Percentiles rank a stretch among this genome's conserved stretches.
Evolutionary conservation across 2,113 vertebrate species (phyloP).

Genomic region (Microcebus jonahi): DNA sequence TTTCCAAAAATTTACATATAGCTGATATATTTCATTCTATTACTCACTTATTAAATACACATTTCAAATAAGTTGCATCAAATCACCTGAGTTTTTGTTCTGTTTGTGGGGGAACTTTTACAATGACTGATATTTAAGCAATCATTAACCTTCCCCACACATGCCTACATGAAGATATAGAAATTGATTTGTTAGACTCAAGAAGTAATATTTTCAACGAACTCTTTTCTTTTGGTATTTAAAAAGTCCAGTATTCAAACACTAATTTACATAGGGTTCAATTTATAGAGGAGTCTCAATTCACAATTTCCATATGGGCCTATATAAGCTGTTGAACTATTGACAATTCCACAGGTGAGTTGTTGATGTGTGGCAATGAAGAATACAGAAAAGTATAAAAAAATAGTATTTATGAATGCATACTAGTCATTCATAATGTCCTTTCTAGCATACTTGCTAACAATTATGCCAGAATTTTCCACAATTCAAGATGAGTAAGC

Average conservation of each 20-base stretch:
- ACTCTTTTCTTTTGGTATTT: not conserved
- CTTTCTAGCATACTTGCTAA: not conserved
- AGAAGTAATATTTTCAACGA: not conserved
- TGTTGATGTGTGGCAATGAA: not conserved
- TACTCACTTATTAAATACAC: not conserved
- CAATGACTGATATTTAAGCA: not conserved
- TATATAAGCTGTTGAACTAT: no score
- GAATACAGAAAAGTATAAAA: not conserved
- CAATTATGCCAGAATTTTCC: not conserved
- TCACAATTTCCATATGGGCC: not conserved
- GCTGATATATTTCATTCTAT: not conserved
- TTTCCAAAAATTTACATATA: not conserved
- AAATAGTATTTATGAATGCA: not conserved
- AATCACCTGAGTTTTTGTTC: not conserved
- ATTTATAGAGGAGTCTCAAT: no score
- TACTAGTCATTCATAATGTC: fast-evolving
- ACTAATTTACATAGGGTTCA: not conserved
- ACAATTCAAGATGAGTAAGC: not conserved
- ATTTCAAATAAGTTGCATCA: not conserved
- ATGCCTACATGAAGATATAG: not conserved
- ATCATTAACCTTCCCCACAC: not conserved
- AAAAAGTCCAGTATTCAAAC: not conserved
- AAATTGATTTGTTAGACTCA: not conserved
- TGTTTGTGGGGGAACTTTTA: not conserved
- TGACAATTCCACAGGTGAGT: not conserved